Evolutionary conservation across 2,113 vertebrate genomes (phyloP), one percentile per base, ranked within the genome.

Genomic region (Aspiorhynchus laticeps): DNA sequence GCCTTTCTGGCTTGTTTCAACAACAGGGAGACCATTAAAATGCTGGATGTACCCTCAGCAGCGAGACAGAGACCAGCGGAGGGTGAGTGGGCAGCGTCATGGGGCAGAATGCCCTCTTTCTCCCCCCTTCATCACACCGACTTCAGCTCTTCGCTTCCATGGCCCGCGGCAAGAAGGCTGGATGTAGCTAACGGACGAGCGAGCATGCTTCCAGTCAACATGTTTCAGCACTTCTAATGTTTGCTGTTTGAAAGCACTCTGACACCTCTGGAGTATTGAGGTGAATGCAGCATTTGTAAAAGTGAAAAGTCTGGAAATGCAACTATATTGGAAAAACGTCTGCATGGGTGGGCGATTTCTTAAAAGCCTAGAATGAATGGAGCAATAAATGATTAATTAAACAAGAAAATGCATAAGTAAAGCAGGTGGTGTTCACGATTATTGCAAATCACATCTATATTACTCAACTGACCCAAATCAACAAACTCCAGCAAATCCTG

Each of bases 151-250:
- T 78, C 80, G 82, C 67, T 81, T 80, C 63, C 51, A 63, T 36
- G 33, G 41, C 78, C 79, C 8, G 33, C 33, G 43, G 43, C 74
- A 65, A 38, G 51, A 65, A 24, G 74, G 75, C 80, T 63, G 38
- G 43, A 28, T 38, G 43, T 41, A 53, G 15, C 76, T 88, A 90
- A 90, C 89, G 87, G 89, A 83, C 41, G 46, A 36, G 63, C 24
- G 87, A 85, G 75, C 48, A 85, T 28, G 14, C 46, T 61, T 81
- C 76, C 56, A 77, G 77, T 88, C 89, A 84, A 91, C 84, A 92
- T 85, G 88, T 89, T 88, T 91, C 88, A 56, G 84, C 69, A 89
- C 91, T 90, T 88, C 67, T 17, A 83, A 11, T 65, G 36, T 71
- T 73, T 38, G 51, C 46, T 56, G 85, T 38, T 28, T 87, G 7